phyloP scores from a whole-genome alignment of 2,797 vertebrate species.

The Takifugu ocellatus region DNA sequence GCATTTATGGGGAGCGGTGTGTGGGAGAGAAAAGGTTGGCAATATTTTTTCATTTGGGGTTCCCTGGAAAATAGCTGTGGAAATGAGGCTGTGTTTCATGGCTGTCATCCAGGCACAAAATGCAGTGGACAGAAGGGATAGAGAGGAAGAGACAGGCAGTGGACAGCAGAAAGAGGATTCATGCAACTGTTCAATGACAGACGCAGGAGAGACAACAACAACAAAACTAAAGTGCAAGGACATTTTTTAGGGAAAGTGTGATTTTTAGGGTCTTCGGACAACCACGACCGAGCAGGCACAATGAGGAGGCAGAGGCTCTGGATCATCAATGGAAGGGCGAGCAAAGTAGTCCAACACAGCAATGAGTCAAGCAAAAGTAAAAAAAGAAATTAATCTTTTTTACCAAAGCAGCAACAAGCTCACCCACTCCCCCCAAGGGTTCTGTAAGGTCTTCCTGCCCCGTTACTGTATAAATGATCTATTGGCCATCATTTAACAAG shows the following conservation, averaged over 20 bases:
- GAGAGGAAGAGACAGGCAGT: constrained; percentile 10
- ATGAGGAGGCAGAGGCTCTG: constrained; percentile 18
- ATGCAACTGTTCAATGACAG: constrained; percentile 20
- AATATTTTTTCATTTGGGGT: constrained; percentile 64
- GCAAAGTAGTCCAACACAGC: constrained; percentile 18
- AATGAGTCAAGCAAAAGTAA: background rate
- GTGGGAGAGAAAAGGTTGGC: constrained; percentile 55
- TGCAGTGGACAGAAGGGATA: background rate
- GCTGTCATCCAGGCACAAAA: constrained; percentile 41
- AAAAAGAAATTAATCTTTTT: constrained; percentile 16
- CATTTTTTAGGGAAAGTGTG: constrained; percentile 4
- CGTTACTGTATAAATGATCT: constrained; percentile 65
- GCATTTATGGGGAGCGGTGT: constrained; percentile 54
- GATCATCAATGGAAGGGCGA: constrained; percentile 25
- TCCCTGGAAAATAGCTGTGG: constrained; percentile 37
- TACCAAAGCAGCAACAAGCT: constrained; percentile 6
- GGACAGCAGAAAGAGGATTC: constrained; percentile 12
- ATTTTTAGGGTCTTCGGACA: constrained; percentile 19
- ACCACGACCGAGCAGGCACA: constrained; percentile 29
- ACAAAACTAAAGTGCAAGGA: constrained; percentile 21
- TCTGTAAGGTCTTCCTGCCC: constrained; percentile 46
- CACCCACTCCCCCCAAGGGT: constrained; percentile 23
- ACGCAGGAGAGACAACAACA: constrained; percentile 5
- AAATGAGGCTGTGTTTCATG: constrained; percentile 56
- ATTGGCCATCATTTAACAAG: constrained; percentile 63